Conservation (phyloP, 2,797 vertebrate species). For the Cyclopterus lumpus region DNA sequence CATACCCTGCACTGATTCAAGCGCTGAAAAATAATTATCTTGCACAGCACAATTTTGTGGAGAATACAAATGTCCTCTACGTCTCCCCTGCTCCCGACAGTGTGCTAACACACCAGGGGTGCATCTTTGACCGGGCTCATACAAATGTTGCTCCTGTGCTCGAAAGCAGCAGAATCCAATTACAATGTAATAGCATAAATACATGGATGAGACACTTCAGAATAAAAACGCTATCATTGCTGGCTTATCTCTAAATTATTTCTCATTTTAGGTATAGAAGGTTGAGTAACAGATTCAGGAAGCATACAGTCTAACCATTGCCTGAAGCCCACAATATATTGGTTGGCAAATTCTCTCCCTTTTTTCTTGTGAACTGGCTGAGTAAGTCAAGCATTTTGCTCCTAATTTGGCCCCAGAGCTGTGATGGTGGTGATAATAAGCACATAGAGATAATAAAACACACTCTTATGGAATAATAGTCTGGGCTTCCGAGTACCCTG, state of each 20-base stretch:
- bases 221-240: not conserved
- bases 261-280: not conserved
- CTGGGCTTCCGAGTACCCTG: slow-evolving; percentile 67
- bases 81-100: slow-evolving; percentile 19
- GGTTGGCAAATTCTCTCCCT: slow-evolving; percentile 15
- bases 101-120: slow-evolving; percentile 26
- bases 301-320: slow-evolving; percentile 4
- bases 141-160: slow-evolving; percentile 20
- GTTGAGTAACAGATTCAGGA: slow-evolving; percentile 10
- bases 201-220: slow-evolving; percentile 3
- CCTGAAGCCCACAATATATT: slow-evolving; percentile 34
- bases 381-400: slow-evolving; percentile 58
- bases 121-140: slow-evolving; percentile 25
- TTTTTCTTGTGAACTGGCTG: slow-evolving; percentile 38
- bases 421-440: slow-evolving; percentile 69
- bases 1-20: slow-evolving; percentile 30
- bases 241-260: slow-evolving; percentile 12
- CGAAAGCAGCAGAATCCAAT: slow-evolving; percentile 29
- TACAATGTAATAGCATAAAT: slow-evolving; percentile 7
- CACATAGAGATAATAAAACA: slow-evolving; percentile 75
- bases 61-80: slow-evolving; percentile 44
- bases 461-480: slow-evolving; percentile 67
- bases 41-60: slow-evolving; percentile 20
- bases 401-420: slow-evolving; percentile 56
- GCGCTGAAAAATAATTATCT: slow-evolving; percentile 38